Conservation (phyloP, 30 jellyfish, hydroid and myxozoan genomes). For the Pelagia noctiluca region DNA sequence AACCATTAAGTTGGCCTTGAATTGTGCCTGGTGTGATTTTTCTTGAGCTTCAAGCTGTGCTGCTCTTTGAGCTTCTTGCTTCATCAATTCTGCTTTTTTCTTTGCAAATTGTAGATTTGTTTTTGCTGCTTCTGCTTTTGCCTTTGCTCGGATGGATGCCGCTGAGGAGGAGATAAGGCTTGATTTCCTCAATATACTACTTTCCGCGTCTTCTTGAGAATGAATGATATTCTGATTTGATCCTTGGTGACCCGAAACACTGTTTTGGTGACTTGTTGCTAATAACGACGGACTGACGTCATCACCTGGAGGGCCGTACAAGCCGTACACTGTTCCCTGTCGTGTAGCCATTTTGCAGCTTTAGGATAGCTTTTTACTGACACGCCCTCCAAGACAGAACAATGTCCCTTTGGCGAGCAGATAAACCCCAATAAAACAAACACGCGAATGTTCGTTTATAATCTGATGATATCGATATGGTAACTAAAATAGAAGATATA, state of each 20-base stretch:
- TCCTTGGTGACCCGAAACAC: background rate
- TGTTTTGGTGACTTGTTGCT: constrained; percentile 7
- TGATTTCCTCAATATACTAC: background rate
- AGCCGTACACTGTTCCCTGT: constrained; percentile 19
- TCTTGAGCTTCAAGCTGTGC: constrained; percentile 33
- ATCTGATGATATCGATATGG: background rate
- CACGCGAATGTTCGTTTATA: background rate
- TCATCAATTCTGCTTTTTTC: constrained; percentile 11
- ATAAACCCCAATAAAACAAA: constrained; percentile 6
- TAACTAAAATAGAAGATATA: constrained; percentile 7
- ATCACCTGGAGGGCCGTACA: constrained; percentile 20
- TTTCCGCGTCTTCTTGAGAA: background rate
- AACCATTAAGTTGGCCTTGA: constrained; percentile 10
- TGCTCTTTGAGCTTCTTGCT: constrained; percentile 20
- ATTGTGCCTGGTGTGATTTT: background rate
- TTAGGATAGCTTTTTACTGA: constrained; percentile 22
- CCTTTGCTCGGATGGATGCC: constrained; percentile 10
- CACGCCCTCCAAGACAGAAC: constrained; percentile 23
- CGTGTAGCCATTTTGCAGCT: constrained; percentile 12
- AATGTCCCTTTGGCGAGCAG: constrained; percentile 25
- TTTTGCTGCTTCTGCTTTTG: constrained; percentile 33
- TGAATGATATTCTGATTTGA: background rate
- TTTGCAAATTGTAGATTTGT: constrained; percentile 19
- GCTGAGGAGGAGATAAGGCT: constrained; percentile 12
- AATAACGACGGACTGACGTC: background rate